Evolutionary conservation across 2,888 invertebrate genomes (phyloP).

Genomic region (Ormyrus nitidulus): DNA sequence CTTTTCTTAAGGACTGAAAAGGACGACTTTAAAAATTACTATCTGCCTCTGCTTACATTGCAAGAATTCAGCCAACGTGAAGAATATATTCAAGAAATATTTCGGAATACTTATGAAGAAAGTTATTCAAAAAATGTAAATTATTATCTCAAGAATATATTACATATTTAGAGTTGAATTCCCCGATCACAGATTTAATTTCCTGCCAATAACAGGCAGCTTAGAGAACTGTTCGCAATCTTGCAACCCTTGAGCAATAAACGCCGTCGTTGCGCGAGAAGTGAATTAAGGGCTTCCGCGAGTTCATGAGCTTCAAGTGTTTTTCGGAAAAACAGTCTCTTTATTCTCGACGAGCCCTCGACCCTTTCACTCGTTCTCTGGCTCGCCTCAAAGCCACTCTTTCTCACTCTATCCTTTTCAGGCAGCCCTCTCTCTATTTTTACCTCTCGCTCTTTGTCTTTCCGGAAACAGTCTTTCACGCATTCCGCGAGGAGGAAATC

Average conservation of each 20-base stretch:
- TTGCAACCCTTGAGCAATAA: conserved; percentile 29
- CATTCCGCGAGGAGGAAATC: conserved; percentile 56
- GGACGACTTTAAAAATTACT: background rate
- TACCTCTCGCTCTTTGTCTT: conserved; percentile 51
- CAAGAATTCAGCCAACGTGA: no score
- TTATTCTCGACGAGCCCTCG: conserved; percentile 45
- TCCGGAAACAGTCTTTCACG: conserved; percentile 54
- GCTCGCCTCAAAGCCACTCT: conserved; percentile 12
- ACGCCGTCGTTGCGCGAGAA: conserved; percentile 19
- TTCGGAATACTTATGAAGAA: background rate
- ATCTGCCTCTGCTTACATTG: background rate
- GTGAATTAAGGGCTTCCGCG: conserved; percentile 56
- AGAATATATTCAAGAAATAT: background rate
- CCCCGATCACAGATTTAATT: conserved; percentile 44
- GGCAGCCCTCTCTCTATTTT: conserved; percentile 26
- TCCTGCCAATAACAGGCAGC: conserved; percentile 49
- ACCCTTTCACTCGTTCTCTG: conserved; percentile 30
- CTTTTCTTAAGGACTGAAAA: conserved; percentile 28
- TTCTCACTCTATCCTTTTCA: conserved; percentile 28
- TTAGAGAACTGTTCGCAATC: conserved; percentile 38
- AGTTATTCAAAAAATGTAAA: background rate
- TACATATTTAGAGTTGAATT: background rate
- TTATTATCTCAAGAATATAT: background rate
- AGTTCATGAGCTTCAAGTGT: conserved; percentile 54
- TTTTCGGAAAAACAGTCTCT: conserved; percentile 57